A percentile compares a stretch with the other conserved stretches of the same genome.
Conservation (phyloP, 2,888 invertebrate species). For the Incurvaria masculella region DNA sequence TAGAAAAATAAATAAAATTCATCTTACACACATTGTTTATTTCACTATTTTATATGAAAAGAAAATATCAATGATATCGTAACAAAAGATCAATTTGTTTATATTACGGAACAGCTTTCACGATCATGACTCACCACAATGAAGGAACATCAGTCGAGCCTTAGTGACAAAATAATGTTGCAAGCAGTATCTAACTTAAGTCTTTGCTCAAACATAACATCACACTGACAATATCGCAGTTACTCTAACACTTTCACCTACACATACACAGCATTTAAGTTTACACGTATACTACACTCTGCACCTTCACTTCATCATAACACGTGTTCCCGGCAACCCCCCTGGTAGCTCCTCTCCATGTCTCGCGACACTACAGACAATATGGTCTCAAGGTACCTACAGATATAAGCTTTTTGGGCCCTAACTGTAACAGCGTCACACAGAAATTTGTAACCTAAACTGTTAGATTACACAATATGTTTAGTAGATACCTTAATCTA, state of each 20-base stretch:
- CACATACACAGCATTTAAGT: neutral
- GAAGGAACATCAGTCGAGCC: neutral
- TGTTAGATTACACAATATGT: neutral
- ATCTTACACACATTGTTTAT: too few relatives aligned
- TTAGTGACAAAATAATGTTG: neutral
- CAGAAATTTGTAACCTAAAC: neutral
- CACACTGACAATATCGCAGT: neutral
- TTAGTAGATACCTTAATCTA: neutral
- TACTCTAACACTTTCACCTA: neutral
- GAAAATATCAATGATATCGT: too few relatives aligned
- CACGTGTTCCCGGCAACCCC: neutral
- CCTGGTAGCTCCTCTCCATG: neutral
- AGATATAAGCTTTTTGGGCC: too few relatives aligned
- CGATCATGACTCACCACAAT: neutral
- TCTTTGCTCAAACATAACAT: neutral
- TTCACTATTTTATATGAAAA: too few relatives aligned
- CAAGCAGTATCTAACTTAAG: neutral
- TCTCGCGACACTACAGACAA: neutral
- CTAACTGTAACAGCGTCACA: too few relatives aligned
- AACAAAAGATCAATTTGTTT: neutral
- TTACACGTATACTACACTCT: neutral
- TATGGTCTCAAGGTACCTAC: too few relatives aligned
- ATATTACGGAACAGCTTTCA: neutral
- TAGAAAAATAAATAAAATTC: too few relatives aligned
- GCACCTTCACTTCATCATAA: neutral